phyloP scores from a whole-genome alignment of 2,888 invertebrate species.

The Andrena bicolor region DNA sequence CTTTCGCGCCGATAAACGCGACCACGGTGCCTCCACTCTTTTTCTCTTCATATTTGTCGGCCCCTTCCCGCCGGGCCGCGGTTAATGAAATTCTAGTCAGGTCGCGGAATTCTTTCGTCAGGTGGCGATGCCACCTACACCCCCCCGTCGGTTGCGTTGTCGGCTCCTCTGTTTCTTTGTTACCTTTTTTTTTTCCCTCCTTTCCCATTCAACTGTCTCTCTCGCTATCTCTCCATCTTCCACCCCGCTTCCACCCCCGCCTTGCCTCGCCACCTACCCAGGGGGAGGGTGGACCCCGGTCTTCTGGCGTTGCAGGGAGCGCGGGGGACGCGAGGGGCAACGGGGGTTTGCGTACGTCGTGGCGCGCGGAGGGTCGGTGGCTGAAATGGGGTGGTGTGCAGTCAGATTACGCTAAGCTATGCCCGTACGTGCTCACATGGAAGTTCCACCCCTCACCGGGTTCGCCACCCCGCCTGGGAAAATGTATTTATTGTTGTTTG shows the following conservation, averaged over 20 bases:
- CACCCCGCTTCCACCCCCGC: not conserved
- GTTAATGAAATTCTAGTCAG: constrained; percentile 82
- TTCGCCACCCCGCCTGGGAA: constrained; percentile 78
- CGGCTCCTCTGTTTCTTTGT: constrained; percentile 57
- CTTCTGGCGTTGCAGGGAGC: constrained; percentile 42
- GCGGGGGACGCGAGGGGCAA: constrained; percentile 49
- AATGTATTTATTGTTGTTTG: constrained; percentile 85
- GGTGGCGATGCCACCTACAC: constrained; percentile 77
- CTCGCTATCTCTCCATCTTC: constrained; percentile 44
- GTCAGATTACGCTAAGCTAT: constrained; percentile 85
- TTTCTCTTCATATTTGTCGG: constrained; percentile 63
- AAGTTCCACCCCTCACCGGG: constrained; percentile 79
- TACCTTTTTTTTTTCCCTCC: constrained; percentile 14
- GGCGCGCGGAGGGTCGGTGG: constrained; percentile 69
- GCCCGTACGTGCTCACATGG: constrained; percentile 84
- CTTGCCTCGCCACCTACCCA: constrained; percentile 40
- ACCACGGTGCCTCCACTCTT: constrained; percentile 62
- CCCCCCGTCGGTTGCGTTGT: constrained; percentile 40
- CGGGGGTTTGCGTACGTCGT: constrained; percentile 70
- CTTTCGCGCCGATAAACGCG: constrained; percentile 74
- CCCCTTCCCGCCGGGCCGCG: constrained; percentile 58
- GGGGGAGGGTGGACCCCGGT: constrained; percentile 65
- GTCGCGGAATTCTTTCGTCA: constrained; percentile 82
- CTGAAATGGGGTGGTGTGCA: constrained; percentile 83
- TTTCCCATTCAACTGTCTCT: constrained; percentile 38